These are phyloP conservation scores for Chlamydotis undulata DNA, from an alignment of 2,113 vertebrate species.

Conservation along the genomic window DNA sequence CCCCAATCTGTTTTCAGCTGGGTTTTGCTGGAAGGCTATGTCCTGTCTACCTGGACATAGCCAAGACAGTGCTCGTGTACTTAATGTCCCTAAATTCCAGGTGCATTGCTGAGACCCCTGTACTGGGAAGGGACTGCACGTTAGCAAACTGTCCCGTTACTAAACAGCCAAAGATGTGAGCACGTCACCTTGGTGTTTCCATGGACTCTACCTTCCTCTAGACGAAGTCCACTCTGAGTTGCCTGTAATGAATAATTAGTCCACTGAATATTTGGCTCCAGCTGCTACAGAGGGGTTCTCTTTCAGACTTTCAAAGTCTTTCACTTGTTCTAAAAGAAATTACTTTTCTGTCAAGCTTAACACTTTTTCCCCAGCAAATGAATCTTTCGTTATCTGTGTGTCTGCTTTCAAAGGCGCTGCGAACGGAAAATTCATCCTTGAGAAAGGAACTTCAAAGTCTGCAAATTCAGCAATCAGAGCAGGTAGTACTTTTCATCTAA, in stretches of 20 bases:
- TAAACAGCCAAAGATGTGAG: not conserved
- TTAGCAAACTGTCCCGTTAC: not conserved
- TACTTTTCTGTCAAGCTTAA: constrained; percentile 18
- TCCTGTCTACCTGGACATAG: not conserved
- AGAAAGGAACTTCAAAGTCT: constrained; percentile 82
- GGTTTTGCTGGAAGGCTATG: not conserved
- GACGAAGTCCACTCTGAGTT: not conserved
- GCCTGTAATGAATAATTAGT: not conserved
- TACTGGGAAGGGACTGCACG: not conserved
- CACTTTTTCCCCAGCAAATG: constrained; percentile 13
- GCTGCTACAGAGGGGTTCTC: not conserved
- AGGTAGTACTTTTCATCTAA: constrained; percentile 77
- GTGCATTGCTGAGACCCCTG: not conserved
- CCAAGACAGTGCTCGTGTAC: not conserved
- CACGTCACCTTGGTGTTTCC: not conserved
- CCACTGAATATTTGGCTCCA: not conserved
- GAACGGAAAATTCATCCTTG: constrained; percentile 81
- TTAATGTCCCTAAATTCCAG: not conserved
- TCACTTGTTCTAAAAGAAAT: not conserved
- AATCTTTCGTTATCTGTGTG: constrained; percentile 28
- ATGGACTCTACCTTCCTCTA: not conserved
- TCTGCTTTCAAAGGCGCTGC: constrained; percentile 79
- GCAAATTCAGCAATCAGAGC: constrained; percentile 80
- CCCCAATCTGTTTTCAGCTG: not conserved
- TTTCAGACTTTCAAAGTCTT: constrained; percentile 32